Conservation (phyloP, 1,140 invertebrate species). For the Goniozus legneri region DNA sequence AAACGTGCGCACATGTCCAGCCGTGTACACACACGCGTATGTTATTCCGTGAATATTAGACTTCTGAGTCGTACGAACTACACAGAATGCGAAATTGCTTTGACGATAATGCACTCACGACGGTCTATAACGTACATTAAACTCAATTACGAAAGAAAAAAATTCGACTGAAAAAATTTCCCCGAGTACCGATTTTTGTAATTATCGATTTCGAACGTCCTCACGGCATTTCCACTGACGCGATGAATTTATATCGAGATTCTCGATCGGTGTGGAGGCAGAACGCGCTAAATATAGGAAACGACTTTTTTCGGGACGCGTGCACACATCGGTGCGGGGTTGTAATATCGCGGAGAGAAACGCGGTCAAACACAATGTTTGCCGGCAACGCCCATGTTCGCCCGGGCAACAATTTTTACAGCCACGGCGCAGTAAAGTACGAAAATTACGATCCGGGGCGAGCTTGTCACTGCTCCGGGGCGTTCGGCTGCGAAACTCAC, state of each 20-base stretch:
- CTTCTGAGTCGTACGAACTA: too few species aligned
- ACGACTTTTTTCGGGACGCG: constrained; percentile 27
- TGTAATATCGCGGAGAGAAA: constrained; percentile 27
- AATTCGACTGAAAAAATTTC: too few species aligned
- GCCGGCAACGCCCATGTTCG: constrained; percentile 37
- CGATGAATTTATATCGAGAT: too few species aligned
- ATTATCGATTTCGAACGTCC: too few species aligned
- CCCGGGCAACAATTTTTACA: constrained; percentile 36
- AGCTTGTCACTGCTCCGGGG: constrained; percentile 43
- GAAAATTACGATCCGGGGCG: constrained; percentile 44
- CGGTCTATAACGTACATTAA: constrained; percentile 4
- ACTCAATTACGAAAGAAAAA: too few species aligned
- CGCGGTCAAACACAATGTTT: constrained; percentile 40
- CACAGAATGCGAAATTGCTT: too few species aligned
- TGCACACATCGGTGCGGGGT: not conserved
- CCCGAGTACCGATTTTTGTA: too few species aligned
- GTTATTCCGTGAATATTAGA: too few species aligned
- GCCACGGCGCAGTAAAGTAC: constrained; percentile 39
- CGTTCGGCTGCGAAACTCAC: constrained; percentile 24
- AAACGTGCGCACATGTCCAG: too few species aligned
- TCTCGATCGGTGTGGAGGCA: not conserved
- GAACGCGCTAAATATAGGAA: constrained; percentile 32
- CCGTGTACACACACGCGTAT: constrained; percentile 7
- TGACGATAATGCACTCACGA: too few species aligned
- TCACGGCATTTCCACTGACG: constrained; percentile 4